Evolutionary conservation across 2,888 invertebrate species (phyloP), one percentile per base, ranked within the genome.

Genomic region (Meiosimyza decipiens): DNA sequence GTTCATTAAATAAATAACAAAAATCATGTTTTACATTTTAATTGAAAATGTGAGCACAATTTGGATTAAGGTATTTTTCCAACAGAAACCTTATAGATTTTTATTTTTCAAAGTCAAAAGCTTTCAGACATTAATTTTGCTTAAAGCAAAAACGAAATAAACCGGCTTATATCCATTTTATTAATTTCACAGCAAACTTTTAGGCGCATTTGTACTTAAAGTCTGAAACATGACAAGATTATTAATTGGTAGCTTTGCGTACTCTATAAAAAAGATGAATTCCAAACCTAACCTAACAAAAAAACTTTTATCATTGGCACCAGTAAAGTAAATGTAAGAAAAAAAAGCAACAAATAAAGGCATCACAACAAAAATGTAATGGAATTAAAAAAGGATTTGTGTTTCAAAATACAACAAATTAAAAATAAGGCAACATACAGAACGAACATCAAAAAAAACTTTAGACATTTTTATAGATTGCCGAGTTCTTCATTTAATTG

Each of bases 171-270:
- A 40, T 40, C 6, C 40, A 40, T 40, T 40, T 40, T 40, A 40
- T 40, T 40, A 40, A 40, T 40, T 40, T 40, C 40, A 40, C 40
- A 40, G 9, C 9, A 40, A 40, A 40, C 40, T 40, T 40, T 40
- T 40, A 40, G 40, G 40, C 40, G 9, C 40, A 40, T 40, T 40
- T 40, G 40, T 40, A 40, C 9, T 40, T 40, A 40, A 40, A 40
- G 33, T 15, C 9, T 15, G 16, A 49, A 47, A 7, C 63, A 47
- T 15, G 63, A 63, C 16, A n/a, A 33, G 63, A n/a, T 47, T 63
- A 40, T 63, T 63, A 63, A 63, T 63, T 63, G 63, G 15, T 47
- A n/a, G 47, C 57, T 57, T n/a, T 57, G 6, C 12, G 18, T 28
- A 57, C 22, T 22, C 16, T 13, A 57, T 57, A 28, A 22, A 57